Evolutionary conservation across 1,140 invertebrate species (phyloP).

Genomic region (Scaptomyza montana): DNA sequence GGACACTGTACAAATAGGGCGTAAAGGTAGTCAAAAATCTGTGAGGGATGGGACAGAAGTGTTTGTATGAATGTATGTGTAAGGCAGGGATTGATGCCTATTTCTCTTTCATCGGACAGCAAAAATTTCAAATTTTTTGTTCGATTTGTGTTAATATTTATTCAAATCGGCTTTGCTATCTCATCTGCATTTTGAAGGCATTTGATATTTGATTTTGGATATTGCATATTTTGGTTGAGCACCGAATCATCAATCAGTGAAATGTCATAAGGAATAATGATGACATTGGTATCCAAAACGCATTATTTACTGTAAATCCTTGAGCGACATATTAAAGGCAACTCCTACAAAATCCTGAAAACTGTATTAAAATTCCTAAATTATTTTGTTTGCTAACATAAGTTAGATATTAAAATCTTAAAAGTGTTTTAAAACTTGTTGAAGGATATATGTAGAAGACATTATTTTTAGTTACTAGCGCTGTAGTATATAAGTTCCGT

Average conservation of each 20-base stretch:
- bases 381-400: too few species aligned
- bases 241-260: slow-evolving; percentile 20
- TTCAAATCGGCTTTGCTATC: slow-evolving; percentile 40
- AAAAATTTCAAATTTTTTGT: neutral
- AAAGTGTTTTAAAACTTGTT: too few species aligned
- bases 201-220: slow-evolving; percentile 66
- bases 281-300: neutral
- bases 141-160: slow-evolving; percentile 72
- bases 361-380: too few species aligned
- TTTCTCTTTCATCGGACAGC: slow-evolving; percentile 30
- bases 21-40: slow-evolving; percentile 22
- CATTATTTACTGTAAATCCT: neutral
- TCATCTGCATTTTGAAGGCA: slow-evolving; percentile 50
- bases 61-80: neutral
- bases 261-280: slow-evolving; percentile 22
- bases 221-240: slow-evolving; percentile 23
- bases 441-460: too few species aligned
- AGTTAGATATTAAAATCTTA: too few species aligned
- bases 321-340: neutral
- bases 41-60: neutral
- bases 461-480: too few species aligned
- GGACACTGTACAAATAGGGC: slow-evolving; percentile 30
- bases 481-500: too few species aligned
- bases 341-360: neutral
- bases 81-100: slow-evolving; percentile 1